Conservation (phyloP, 2,888 invertebrate genomes). For the Philereme transversata region DNA sequence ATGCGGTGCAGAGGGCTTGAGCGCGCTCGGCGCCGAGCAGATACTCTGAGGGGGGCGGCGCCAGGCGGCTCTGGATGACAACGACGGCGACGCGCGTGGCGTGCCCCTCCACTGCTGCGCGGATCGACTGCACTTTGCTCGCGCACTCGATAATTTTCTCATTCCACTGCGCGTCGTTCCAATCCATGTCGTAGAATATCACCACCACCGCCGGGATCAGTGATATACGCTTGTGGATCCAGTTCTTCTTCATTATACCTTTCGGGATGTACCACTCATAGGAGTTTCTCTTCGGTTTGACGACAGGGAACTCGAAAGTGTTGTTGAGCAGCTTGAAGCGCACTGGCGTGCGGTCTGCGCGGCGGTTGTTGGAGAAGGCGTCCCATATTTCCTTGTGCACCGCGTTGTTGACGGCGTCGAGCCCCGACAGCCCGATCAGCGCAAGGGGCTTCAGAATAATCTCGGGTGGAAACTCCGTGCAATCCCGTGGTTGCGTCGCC, state of each 20-base stretch:
- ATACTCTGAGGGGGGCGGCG: slow-evolving; percentile 91
- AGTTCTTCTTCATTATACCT: slow-evolving; percentile 96
- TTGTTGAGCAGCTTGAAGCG: slow-evolving; percentile 92
- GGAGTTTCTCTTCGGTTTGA: slow-evolving; percentile 93
- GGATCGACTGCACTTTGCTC: slow-evolving; percentile 92
- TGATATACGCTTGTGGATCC: slow-evolving; percentile 96
- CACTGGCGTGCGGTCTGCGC: slow-evolving; percentile 92
- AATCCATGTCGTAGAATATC: slow-evolving; percentile 98
- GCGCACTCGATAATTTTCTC: slow-evolving; percentile 98
- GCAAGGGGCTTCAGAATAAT: slow-evolving; percentile 93
- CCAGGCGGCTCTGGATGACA: slow-evolving; percentile 93
- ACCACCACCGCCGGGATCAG: slow-evolving; percentile 96
- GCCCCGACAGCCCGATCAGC: slow-evolving; percentile 93
- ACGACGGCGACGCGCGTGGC: slow-evolving; percentile 93
- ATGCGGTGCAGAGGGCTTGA: slow-evolving; percentile 94
- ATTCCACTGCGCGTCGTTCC: slow-evolving; percentile 97
- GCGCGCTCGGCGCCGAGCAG: slow-evolving; percentile 95
- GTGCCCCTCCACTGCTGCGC: slow-evolving; percentile 89
- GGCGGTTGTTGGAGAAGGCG: slow-evolving; percentile 92
- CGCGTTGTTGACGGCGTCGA: slow-evolving; percentile 93
- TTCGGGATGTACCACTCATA: slow-evolving; percentile 98
- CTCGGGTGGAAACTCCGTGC: slow-evolving; percentile 91
- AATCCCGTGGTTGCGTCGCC: slow-evolving; percentile 83
- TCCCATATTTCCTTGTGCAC: slow-evolving; percentile 97
- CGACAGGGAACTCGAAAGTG: slow-evolving; percentile 94